A percentile compares a stretch with the other conserved stretches of the same genome.
phyloP scores from a whole-genome alignment of 1,140 invertebrate genomes.

The Mamestra configurata region DNA sequence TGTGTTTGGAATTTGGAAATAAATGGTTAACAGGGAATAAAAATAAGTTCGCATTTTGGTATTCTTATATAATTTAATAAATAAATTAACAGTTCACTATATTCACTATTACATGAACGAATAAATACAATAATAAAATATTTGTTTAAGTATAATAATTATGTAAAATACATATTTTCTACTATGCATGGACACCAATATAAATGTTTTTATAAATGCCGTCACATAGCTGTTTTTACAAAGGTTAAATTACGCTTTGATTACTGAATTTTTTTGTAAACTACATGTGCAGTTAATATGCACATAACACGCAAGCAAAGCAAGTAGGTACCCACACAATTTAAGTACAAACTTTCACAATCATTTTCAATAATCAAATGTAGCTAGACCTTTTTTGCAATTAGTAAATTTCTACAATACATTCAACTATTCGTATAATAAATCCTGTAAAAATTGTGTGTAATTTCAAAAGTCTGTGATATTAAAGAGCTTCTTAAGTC shows the following conservation, averaged over 20 bases:
- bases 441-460: slow-evolving; percentile 25
- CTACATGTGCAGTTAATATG: not conserved
- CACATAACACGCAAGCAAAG: not conserved
- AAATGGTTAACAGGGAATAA: not conserved
- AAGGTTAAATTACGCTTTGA: slow-evolving; percentile 10
- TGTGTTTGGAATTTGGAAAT: not conserved
- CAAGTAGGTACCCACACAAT: not conserved
- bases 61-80: slow-evolving; percentile 66
- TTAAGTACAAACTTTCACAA: not conserved
- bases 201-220: slow-evolving; percentile 16
- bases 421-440: slow-evolving; percentile 23
- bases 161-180: slow-evolving; percentile 36
- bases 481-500: slow-evolving; percentile 14
- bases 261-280: not conserved
- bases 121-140: slow-evolving; percentile 49
- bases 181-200: slow-evolving; percentile 37
- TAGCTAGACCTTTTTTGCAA: not conserved
- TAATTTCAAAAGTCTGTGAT: slow-evolving; percentile 25
- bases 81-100: slow-evolving; percentile 66
- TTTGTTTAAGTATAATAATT: slow-evolving; percentile 46
- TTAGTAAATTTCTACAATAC: slow-evolving; percentile 19
- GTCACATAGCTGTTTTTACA: slow-evolving; percentile 1
- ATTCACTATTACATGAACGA: slow-evolving; percentile 44
- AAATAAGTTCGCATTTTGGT: not conserved
- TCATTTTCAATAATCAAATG: not conserved